Evolutionary conservation across 1,140 invertebrate genomes (phyloP).

Genomic region (Bombus superbus): DNA sequence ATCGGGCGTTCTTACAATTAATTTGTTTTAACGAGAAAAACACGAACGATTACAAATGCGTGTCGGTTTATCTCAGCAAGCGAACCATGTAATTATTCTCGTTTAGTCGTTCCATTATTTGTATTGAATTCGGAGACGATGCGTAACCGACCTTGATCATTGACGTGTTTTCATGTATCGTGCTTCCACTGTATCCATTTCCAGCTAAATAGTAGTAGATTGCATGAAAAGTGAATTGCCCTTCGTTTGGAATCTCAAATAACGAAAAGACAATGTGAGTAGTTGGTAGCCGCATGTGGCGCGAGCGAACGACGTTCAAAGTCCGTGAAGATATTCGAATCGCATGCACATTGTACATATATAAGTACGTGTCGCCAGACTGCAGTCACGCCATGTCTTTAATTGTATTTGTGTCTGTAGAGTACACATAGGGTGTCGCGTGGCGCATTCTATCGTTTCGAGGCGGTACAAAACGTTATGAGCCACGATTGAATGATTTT

Average conservation of each 20-base stretch:
- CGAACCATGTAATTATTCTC: slow-evolving; percentile 2
- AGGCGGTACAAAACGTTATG: neutral
- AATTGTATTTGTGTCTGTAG: neutral
- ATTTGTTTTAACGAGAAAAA: neutral
- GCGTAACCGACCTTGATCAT: neutral
- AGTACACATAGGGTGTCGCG: neutral
- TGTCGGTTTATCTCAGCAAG: neutral
- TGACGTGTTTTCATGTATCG: too few relatives aligned
- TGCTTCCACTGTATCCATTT: neutral
- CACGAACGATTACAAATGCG: neutral
- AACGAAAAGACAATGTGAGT: slow-evolving; percentile 12
- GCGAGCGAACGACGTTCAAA: slow-evolving; percentile 46
- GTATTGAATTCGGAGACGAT: neutral
- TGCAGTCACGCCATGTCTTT: neutral
- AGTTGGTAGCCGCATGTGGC: neutral
- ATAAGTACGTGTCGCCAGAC: neutral
- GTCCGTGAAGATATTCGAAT: slow-evolving; percentile 51
- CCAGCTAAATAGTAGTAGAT: neutral
- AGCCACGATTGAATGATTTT: neutral
- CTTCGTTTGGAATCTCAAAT: slow-evolving; percentile 25
- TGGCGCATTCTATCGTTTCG: neutral
- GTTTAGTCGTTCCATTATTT: too few relatives aligned
- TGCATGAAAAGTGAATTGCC: neutral
- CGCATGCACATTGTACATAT: neutral
- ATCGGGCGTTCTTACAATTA: neutral